Base-by-base conservation (phyloP, 2,797 vertebrate genomes). In the Parauchenoglanis punctatus region DNA sequence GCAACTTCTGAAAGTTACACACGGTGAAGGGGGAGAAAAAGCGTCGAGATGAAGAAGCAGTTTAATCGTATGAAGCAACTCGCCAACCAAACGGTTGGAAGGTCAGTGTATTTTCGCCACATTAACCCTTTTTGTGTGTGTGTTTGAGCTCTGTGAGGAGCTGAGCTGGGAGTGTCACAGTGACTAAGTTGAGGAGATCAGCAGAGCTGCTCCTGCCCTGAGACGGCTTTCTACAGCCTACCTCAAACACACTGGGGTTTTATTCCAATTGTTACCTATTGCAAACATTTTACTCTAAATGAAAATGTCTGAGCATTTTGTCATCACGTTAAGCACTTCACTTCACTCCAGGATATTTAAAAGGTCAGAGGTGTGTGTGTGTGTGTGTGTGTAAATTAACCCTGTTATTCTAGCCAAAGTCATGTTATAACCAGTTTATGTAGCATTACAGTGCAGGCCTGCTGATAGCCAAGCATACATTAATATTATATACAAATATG, bases 71-170 rank as follows among this genome's bases (percentile, higher is more conserved):
- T 99, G 98, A 96, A 93, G 93, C 98, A 98, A 93, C 96, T 99
- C 87, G 98, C 98, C 91, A 99, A 97, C 97, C 98, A 99, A 95
- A 99, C 98, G 0, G 98, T 99, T 31, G 98, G 98, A 89, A 97
- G 98, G 98, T 96, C 92, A 92, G 97, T 86, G 85, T 12, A 11
- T 75, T 54, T 61, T 81, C 77, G 3, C 52, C 2, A 58, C 52
- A 23, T 58, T 83, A 68, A 73, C 59, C 18, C 68, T 28, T 11
- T 75, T 86, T 40, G 13, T 54, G n/a, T 49, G 49, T 49, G 49
- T 49, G 49, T n/a, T 8, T 54, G 18, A 56, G 18, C 23, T 0
- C 0, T 58, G 58, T 7, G 2, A 4, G 20, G 7, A 20, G 44
- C 20, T 67, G 89, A 8, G 17, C 58, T 56, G 89, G 83, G 83